Evolutionary conservation across 2,797 vertebrate species (phyloP).

Genomic region (Pseudochirops cupreus): DNA sequence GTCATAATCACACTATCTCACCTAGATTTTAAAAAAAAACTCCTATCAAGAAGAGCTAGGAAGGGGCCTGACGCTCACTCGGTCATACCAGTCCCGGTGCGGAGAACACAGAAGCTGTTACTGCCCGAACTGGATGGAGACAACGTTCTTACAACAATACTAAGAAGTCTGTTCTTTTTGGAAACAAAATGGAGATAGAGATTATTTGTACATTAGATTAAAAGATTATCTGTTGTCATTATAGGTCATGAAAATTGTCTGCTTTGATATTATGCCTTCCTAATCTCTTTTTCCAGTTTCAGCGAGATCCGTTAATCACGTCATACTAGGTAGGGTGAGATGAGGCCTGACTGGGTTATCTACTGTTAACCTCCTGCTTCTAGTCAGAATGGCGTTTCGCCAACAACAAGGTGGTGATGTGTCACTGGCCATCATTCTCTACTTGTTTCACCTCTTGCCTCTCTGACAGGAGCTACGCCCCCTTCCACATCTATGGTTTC

Average conservation of each 20-base stretch:
- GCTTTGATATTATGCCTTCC: background rate
- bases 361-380: background rate
- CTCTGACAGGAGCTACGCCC: too few relatives aligned
- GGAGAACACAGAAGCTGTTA: slow-evolving; percentile 20
- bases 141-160: background rate
- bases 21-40: too few relatives aligned
- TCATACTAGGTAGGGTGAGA: background rate
- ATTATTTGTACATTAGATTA: background rate
- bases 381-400: background rate
- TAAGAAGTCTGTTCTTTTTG: background rate
- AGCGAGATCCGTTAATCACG: background rate
- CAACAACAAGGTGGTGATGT: background rate
- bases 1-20: background rate
- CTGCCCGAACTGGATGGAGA: background rate
- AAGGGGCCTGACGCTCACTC: background rate
- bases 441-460: too few relatives aligned
- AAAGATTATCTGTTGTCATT: background rate
- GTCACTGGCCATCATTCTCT: background rate
- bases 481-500: background rate
- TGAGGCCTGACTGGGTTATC: background rate
- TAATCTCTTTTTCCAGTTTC: background rate
- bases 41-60: background rate
- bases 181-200: background rate
- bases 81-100: background rate
- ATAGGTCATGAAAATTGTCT: background rate